phyloP scores from a whole-genome alignment of 2,888 invertebrate species.

The Drosophila ochracea region DNA sequence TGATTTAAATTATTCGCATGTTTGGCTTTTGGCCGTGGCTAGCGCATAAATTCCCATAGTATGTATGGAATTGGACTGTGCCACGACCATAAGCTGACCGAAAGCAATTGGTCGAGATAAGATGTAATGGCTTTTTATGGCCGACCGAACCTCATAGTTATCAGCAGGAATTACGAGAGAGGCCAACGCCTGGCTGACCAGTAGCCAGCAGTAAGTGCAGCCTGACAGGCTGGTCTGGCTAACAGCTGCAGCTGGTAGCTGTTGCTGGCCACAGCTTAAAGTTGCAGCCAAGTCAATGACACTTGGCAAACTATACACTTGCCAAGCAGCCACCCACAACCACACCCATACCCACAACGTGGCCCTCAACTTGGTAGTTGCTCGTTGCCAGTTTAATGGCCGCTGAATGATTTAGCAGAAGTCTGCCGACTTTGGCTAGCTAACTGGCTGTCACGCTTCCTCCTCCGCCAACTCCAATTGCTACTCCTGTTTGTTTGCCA shows the following conservation, averaged over 20 bases:
- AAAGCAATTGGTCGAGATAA: conserved; percentile 75
- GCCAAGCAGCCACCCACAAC: conserved; percentile 42
- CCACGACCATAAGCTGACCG: conserved; percentile 49
- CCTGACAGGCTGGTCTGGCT: background rate
- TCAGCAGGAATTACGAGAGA: conserved; percentile 65
- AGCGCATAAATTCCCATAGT: conserved; percentile 60
- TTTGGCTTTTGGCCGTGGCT: conserved; percentile 54
- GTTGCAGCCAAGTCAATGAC: conserved; percentile 65
- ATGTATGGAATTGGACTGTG: conserved; percentile 2
- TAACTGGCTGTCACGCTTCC: conserved; percentile 7
- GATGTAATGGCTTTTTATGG: conserved; percentile 74
- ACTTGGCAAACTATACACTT: conserved; percentile 50
- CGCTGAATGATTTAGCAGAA: conserved; percentile 76
- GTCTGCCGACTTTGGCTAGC: conserved; percentile 25
- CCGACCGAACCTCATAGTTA: conserved; percentile 52
- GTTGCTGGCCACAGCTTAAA: conserved; percentile 41
- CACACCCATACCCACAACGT: background rate
- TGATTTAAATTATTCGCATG: conserved; percentile 78
- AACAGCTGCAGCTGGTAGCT: conserved; percentile 13
- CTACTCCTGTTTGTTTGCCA: conserved; percentile 39
- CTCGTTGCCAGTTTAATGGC: conserved; percentile 66
- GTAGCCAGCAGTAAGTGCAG: background rate
- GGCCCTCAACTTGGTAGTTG: conserved; percentile 25
- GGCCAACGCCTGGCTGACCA: conserved; percentile 23
- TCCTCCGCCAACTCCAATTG: background rate